Percentiles rank a stretch among this genome's conserved stretches.
phyloP scores from a whole-genome alignment of 2,888 invertebrate genomes.

The Argyresthia albistria region DNA sequence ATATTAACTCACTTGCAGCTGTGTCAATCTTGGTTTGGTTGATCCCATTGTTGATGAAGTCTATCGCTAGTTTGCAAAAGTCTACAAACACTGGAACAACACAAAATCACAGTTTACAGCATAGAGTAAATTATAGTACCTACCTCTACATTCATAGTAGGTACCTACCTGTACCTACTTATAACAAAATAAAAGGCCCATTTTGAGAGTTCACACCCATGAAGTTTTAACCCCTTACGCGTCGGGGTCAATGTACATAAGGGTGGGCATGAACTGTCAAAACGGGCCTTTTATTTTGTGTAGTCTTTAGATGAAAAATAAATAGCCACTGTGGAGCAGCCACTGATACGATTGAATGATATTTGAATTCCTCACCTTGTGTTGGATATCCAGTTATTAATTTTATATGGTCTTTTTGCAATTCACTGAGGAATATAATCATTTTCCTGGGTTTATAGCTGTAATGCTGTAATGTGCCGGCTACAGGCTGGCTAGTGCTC shows the following conservation, averaged over 20 bases:
- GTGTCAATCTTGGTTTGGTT: conserved; percentile 74
- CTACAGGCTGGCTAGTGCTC: too few species aligned
- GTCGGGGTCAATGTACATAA: too few species aligned
- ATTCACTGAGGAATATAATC: conserved; percentile 60
- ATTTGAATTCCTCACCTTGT: conserved; percentile 30
- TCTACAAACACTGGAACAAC: conserved; percentile 74
- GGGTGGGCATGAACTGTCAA: too few species aligned
- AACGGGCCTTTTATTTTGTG: too few species aligned
- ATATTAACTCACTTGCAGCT: conserved; percentile 66
- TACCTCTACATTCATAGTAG: background rate
- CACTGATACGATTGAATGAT: too few species aligned
- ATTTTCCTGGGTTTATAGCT: too few species aligned
- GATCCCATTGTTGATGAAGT: conserved; percentile 77
- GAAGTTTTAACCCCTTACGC: too few species aligned
- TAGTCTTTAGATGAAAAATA: background rate
- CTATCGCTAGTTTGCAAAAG: conserved; percentile 78
- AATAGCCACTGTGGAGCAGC: too few species aligned
- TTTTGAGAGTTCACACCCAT: too few species aligned
- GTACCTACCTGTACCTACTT: background rate
- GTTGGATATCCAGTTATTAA: conserved; percentile 44
- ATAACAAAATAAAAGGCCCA: background rate
- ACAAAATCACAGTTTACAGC: conserved; percentile 5
- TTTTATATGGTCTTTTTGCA: conserved; percentile 54
- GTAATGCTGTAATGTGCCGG: too few species aligned
- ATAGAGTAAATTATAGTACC: background rate